Evolutionary conservation across 2,888 invertebrate species (phyloP), one percentile per base, ranked within the genome.

Genomic region (Drosophila infuscata): DNA sequence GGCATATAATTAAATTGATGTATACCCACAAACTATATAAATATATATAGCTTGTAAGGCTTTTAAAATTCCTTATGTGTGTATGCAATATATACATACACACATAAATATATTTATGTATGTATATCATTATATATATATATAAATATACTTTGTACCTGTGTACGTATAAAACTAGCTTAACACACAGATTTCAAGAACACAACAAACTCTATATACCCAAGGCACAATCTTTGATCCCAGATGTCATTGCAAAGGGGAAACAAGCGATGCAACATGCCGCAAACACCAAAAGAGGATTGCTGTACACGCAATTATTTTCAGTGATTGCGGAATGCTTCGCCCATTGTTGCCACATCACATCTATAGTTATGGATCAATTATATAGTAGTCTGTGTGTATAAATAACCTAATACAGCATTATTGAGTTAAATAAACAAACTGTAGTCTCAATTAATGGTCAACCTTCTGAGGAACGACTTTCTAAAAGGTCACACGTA

Each of bases 371-470:
- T 76, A 76, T 74, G 29, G 71, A 70, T 17, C 30, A 29, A 51
- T 59, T 76, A 54, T 33, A 25, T 70, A 70, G 32, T 43, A 48
- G 41, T 61, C 51, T 53, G 17, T 59, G 30, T 71, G 54, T 54
- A 20, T 46, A 41, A 15, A 35, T 61, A 49, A 43, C 53, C 25
- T 58, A 15, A 17, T 52, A 57, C 48, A 70, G 59, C 20, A 54
- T 59, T 76, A 76, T 70, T 54, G 62, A 69, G 61, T 62, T 76
- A 49, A 74, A 74, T 76, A 70, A 54, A 67, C 25, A 7, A 17
- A 11, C 17, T 3, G 3, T 12, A 12, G 33, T 1, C 0, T 48
- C 3, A 41, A 30, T 20, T 25, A 8, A 20, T 25, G 15, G 20
- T 8, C 25, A 15, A 8, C 4, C 46, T 15, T 20, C 15, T 15